Base-by-base conservation (phyloP, 2,797 vertebrate genomes). In the Rousettus madagascariensis region DNA sequence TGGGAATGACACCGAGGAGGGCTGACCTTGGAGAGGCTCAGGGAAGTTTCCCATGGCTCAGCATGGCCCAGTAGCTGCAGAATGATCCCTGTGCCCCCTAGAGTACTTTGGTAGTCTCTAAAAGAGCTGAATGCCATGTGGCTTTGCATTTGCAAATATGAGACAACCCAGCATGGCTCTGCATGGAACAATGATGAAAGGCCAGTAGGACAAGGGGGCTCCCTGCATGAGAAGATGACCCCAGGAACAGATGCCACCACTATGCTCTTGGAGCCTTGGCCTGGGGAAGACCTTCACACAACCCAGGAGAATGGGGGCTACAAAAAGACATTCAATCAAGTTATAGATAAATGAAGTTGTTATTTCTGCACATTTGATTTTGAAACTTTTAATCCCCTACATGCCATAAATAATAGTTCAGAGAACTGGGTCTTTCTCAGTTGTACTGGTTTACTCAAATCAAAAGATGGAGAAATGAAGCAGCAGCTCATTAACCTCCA, bases 21-120 rank as follows among this genome's bases (percentile, higher is more conserved):
- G 28, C 15, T 74, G 46, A 65, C 2, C n/a, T 26, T 30, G 43
- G 28, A 28, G 15, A 65, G 55, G 8, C 10, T 90, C 5, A n/a
- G 36, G 12, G 16, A 66, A 38, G 33, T 75, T 82, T 66, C n/a
- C 24, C 6, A 16, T 5, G 2, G 63, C 38, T 51, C 78, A 26
- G 24, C n/a, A 22, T 5, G 6, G 30, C 17, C 15, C 38, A 84
- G 26, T 6, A 90, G 55, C 16, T 68, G 17, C 22, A 1, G 1
- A 43, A 30, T 51, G 84, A 46, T n/a, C 33, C 10, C 86, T 94
- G 36, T 90, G 86, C 38, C 91, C 75, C 72, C 82, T 97, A 95
- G 72, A 95, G 88, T 63, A 33, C 36, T 19, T n/a, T 53, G 78
- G 11, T 20, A 28, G 24, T 72, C 77, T 57, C 63, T 59, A 72